Base-by-base conservation (phyloP, 2,888 invertebrate species). In the Trachelus tabidus region DNA sequence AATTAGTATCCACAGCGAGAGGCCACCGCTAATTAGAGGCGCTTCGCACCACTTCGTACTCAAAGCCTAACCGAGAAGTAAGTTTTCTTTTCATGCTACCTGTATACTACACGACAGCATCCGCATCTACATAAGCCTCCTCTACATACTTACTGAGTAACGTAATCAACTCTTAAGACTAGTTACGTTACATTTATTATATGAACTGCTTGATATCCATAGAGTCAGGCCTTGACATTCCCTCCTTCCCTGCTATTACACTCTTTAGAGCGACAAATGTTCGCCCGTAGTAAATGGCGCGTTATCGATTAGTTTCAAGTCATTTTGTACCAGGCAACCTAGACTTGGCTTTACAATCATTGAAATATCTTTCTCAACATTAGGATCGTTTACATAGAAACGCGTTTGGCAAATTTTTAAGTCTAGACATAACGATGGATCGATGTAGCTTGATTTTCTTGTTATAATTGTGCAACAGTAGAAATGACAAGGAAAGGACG, bases 1-100 rank as follows among this genome's bases (percentile, higher is more conserved):
- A 87, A 87, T 87, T 83, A 84, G 81, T 81, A 83, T 80, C 82
- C 80, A 80, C 81, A 83, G 83, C 82, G 68, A 77, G 78, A 76
- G 78, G 77, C 69, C 79, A 56, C 79, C 78, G 76, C 79, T 82
- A 81, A 82, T 82, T 80, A 79, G 81, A 78, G 80, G 77, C 73
- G 80, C 77, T 82, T 80, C 78, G 75, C 69, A 76, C 76, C 56
- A 56, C 79, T 77, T 68, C 68, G 40, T 68, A 40, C 76, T 77
- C 76, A 31, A 74, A 77, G 73, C 75, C 77, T 77, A 77, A 82
- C 79, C 76, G 71, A 77, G 79, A 73, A 79, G 79, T 77, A 79
- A 80, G 81, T 80, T 77, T 40, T 69, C 34, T 68, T 79, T 73
- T 33, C 30, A 71, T 34, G 71, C 56, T 56, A 35, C 35, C 35